Base-by-base conservation (phyloP, 2,113 vertebrate species). In the Psephotus haematonotus region DNA sequence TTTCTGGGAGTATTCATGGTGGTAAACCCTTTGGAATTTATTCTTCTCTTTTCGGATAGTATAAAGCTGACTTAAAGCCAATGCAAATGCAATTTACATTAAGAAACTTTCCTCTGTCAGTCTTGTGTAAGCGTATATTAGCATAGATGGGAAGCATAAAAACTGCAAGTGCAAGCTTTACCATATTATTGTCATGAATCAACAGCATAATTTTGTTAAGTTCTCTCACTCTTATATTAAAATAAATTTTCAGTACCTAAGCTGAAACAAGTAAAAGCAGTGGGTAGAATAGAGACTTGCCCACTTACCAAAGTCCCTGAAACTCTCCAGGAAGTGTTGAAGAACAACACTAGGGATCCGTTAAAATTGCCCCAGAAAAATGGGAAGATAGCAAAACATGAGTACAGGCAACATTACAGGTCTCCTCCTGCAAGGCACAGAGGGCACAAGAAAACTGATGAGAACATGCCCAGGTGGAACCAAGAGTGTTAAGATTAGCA, bases 61-160 rank as follows among this genome's bases (percentile, higher is more conserved):
- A 77, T 81, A 93, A 92, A 90, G 64, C 64, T 83, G 90, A 83
- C 46, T 93, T 93, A 86, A 93, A 95, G 50, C 62, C 71, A 95
- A 78, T 94, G 94, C 39, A 96, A 96, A 96, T 88, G 90, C 77
- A 92, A 96, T 88, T 90, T 94, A 83, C 92, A 44, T 88, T 88
- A 93, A 94, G 88, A 70, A 94, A 94, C 80, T 94, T 96, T 96
- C 69, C 9, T 79, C 75, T 92, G 72, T 50, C 85, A 71, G 71
- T 90, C 86, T 90, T 88, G 35, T 78, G 79, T 83, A 95, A 92
- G 89, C 5, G 1, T 57, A 17, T 85, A 88, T 82, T 93, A 77
- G 18, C 57, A 75, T 71, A 86, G 67, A 88, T 39, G 33, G 13
- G 50, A 92, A 81, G 65, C 57, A 81, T 28, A 86, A 83, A 80